Evolutionary conservation across 2,888 invertebrate species (phyloP).

Genomic region (Ceraclea dissimilis): DNA sequence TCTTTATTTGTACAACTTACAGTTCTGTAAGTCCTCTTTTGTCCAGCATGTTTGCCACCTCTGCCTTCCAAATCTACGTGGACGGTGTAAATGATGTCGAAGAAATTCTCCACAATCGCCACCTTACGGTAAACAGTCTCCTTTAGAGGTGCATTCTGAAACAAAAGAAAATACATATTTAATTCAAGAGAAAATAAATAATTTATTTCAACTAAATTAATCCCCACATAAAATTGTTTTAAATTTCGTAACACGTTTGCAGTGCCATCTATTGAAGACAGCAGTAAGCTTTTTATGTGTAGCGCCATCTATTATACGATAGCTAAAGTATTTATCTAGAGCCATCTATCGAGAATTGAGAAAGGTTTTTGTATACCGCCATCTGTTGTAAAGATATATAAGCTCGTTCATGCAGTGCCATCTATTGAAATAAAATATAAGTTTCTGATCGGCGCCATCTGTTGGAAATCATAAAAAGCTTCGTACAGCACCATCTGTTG

Average conservation of each 20-base stretch:
- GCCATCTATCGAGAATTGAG: too few species aligned
- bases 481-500: too few species aligned
- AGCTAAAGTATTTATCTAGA: too few species aligned
- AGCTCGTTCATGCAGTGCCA: not conserved
- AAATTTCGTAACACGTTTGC: not conserved
- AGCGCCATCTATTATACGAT: not conserved
- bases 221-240: not conserved
- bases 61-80: slow-evolving; percentile 91
- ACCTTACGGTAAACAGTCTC: slow-evolving; percentile 82
- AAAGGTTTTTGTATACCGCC: not conserved
- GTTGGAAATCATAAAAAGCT: too few species aligned
- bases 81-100: slow-evolving; percentile 92
- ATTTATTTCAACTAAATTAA: too few species aligned
- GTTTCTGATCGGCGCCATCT: too few species aligned
- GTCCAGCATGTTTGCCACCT: slow-evolving; percentile 93
- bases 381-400: not conserved
- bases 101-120: slow-evolving; percentile 95
- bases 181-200: not conserved
- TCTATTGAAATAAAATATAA: too few species aligned
- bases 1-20: too few species aligned
- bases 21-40: slow-evolving; percentile 92
- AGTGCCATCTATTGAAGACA: not conserved
- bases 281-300: too few species aligned
- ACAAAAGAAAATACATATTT: slow-evolving; percentile 39
- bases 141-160: slow-evolving; percentile 62